These are phyloP conservation scores for Himantopus leucocephalus DNA, from an alignment of 2,113 vertebrate genomes.

Conservation along the genomic window DNA sequence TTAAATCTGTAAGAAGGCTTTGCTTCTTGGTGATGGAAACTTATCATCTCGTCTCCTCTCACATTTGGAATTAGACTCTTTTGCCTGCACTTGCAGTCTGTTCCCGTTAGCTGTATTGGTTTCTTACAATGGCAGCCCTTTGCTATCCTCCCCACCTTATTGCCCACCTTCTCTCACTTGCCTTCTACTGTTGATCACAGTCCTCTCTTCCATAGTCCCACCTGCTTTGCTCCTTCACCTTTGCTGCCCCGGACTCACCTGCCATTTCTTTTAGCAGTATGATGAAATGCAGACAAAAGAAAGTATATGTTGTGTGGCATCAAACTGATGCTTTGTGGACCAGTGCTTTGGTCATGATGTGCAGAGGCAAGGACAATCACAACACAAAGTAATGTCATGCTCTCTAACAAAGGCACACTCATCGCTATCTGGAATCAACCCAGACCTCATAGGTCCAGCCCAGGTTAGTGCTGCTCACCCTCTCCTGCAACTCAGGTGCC, in stretches of 20 bases:
- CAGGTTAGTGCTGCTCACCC: neutral
- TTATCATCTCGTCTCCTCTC: neutral
- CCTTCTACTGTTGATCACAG: neutral
- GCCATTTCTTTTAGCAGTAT: neutral
- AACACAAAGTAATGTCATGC: rapidly evolving
- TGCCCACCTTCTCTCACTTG: neutral
- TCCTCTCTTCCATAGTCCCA: neutral
- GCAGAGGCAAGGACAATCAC: neutral
- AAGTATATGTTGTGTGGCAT: neutral
- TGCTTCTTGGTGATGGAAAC: neutral
- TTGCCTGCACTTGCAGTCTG: neutral
- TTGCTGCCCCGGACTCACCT: neutral
- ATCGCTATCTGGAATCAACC: neutral
- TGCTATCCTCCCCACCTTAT: rapidly evolving
- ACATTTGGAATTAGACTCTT: neutral
- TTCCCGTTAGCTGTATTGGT: rapidly evolving
- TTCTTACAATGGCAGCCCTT: neutral
- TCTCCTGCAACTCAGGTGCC: neutral
- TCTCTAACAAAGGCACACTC: neutral
- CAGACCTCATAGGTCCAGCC: neutral
- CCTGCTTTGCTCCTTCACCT: neutral
- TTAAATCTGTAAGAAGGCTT: neutral
- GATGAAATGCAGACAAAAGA: neutral
- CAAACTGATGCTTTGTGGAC: neutral
- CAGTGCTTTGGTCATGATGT: neutral